Conservation (phyloP, 2,797 vertebrate genomes). For the Spizella passerina region DNA sequence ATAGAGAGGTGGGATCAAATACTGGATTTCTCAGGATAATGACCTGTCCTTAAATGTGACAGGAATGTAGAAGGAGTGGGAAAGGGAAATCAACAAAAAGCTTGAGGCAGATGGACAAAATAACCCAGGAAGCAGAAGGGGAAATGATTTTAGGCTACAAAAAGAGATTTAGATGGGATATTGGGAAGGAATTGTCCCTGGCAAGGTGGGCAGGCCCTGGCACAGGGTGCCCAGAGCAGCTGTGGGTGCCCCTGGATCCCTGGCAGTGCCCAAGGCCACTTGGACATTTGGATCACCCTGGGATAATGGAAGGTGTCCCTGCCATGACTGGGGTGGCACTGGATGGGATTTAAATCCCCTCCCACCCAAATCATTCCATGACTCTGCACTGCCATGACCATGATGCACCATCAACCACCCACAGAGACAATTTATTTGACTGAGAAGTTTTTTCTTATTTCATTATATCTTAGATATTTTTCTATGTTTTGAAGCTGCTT, state of each 20-base stretch:
- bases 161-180: not conserved
- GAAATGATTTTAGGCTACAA: fast-evolving
- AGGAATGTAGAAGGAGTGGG: not conserved
- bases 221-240: not conserved
- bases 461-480: not conserved
- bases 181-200: not conserved
- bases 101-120: not conserved
- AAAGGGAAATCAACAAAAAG: not conserved
- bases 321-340: not conserved
- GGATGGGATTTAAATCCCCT: not conserved
- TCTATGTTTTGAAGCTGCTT: not conserved
- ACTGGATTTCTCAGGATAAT: not conserved
- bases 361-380: not conserved
- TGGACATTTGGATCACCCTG: not conserved
- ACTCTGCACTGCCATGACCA: fast-evolving
- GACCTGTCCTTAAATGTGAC: not conserved
- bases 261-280: not conserved
- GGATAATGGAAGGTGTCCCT: not conserved
- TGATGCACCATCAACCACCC: not conserved
- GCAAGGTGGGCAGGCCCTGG: not conserved
- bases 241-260: not conserved
- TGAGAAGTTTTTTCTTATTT: not conserved
- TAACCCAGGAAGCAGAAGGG: not conserved
- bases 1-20: fast-evolving
- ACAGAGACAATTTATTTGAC: not conserved